Percentiles rank a stretch among this genome's conserved stretches.
These are phyloP conservation scores for Drosophila fungiperda DNA, from an alignment of 2,888 invertebrate genomes.

Conservation along the genomic window DNA sequence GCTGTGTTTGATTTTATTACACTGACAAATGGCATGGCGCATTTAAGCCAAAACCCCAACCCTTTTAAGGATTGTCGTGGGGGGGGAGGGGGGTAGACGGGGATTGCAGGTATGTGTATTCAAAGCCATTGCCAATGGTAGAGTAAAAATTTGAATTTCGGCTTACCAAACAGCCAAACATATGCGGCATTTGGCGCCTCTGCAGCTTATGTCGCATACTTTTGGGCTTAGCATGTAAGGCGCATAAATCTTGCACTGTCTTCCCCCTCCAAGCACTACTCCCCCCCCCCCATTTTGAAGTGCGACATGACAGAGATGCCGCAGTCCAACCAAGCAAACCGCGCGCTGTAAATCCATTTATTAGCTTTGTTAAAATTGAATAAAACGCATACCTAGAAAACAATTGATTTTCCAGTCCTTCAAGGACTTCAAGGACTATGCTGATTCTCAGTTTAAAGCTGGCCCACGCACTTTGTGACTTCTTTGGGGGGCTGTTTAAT, in stretches of 20 bases:
- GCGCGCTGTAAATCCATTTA: conserved; percentile 69
- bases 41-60: conserved; percentile 78
- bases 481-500: conserved; percentile 58
- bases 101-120: conserved; percentile 8
- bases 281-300: background rate
- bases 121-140: conserved; percentile 31
- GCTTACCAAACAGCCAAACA: conserved; percentile 69
- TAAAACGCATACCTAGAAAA: conserved; percentile 67
- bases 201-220: conserved; percentile 75
- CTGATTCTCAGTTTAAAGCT: conserved; percentile 36
- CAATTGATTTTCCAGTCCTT: conserved; percentile 79
- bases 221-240: conserved; percentile 78
- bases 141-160: conserved; percentile 79
- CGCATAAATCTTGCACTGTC: conserved; percentile 75
- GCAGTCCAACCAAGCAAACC: conserved; percentile 33
- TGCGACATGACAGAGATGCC: conserved; percentile 19
- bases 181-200: conserved; percentile 61
- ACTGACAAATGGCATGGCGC: conserved; percentile 80
- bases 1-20: conserved; percentile 81
- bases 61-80: conserved; percentile 21
- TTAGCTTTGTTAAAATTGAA: conserved; percentile 78
- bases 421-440: conserved; percentile 11
- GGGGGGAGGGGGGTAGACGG: background rate
- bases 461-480: conserved; percentile 40
- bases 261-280: conserved; percentile 10